Percentiles rank a stretch among this genome's conserved stretches.
Evolutionary conservation across 2,113 vertebrate genomes (phyloP).

Genomic region (Pollimyrus isidori): DNA sequence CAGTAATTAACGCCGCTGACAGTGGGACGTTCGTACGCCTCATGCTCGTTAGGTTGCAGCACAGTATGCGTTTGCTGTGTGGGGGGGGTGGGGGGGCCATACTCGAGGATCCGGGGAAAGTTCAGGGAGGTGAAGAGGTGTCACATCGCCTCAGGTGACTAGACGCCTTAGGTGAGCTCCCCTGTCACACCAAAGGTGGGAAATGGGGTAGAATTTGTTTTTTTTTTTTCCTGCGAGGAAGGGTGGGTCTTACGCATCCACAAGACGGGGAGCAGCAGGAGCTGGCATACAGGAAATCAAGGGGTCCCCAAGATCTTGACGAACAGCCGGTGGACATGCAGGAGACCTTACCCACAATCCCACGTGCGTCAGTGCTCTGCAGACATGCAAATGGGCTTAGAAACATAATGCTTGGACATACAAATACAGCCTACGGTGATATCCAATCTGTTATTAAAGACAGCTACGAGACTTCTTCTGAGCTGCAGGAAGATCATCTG

Average conservation of each 20-base stretch:
- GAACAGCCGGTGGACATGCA: neutral
- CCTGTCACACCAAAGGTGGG: neutral
- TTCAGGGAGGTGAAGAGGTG: neutral
- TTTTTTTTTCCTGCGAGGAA: neutral
- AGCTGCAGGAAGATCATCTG: neutral
- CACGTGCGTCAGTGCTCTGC: neutral
- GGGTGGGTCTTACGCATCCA: neutral
- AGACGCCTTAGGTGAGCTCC: neutral
- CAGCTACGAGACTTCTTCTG: neutral
- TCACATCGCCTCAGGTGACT: neutral
- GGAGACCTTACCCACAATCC: neutral
- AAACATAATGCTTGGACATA: neutral
- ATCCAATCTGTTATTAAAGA: neutral
- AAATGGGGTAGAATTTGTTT: neutral
- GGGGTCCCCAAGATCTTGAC: neutral
- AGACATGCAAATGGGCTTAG: neutral
- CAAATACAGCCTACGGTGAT: neutral
- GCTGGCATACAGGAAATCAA: neutral
- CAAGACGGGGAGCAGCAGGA: neutral
- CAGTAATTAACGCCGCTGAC: constrained; percentile 89
- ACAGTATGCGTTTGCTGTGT: constrained; percentile 43
- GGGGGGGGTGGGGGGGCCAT: neutral
- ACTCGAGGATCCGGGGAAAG: neutral
- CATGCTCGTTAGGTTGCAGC: constrained; percentile 48
- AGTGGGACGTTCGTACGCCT: constrained; percentile 59